Evolutionary conservation across 1,140 invertebrate genomes (phyloP).

Genomic region (Lutraria rhynchaena): DNA sequence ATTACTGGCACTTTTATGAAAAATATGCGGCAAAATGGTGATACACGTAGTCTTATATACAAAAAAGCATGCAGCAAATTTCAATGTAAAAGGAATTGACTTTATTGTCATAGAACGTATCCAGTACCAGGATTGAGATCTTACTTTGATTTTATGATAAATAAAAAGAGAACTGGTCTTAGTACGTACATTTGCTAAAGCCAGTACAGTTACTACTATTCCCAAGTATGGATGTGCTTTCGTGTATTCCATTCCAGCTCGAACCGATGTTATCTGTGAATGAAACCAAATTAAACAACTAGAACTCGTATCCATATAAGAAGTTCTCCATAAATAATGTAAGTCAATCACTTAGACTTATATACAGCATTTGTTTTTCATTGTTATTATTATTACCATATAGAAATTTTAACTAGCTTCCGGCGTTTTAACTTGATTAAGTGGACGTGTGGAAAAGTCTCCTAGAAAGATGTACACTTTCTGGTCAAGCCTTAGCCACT

Average conservation of each 20-base stretch:
- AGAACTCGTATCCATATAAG: too few species aligned
- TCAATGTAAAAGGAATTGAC: not conserved
- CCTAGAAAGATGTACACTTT: too few species aligned
- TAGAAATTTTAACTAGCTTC: too few species aligned
- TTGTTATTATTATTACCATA: too few species aligned
- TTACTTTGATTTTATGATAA: not conserved
- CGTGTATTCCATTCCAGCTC: slow-evolving; percentile 35
- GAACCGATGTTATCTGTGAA: slow-evolving; percentile 13
- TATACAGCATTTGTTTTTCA: too few species aligned
- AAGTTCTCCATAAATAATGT: too few species aligned
- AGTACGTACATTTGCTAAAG: slow-evolving; percentile 43
- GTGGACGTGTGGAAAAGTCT: too few species aligned
- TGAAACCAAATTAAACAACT: too few species aligned
- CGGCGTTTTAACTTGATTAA: too few species aligned
- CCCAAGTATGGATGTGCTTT: slow-evolving; percentile 54
- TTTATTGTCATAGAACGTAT: not conserved
- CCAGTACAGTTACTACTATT: slow-evolving; percentile 17
- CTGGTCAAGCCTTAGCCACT: too few species aligned
- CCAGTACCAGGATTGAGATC: not conserved
- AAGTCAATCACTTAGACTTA: too few species aligned
- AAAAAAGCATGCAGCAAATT: not conserved
- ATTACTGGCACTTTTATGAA: too few species aligned
- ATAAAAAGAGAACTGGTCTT: not conserved
- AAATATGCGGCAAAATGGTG: not conserved
- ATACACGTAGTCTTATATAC: not conserved